Evolutionary conservation across 2,797 vertebrate genomes (phyloP), one percentile per base, ranked within the genome.

Genomic region (Iguana delicatissima): DNA sequence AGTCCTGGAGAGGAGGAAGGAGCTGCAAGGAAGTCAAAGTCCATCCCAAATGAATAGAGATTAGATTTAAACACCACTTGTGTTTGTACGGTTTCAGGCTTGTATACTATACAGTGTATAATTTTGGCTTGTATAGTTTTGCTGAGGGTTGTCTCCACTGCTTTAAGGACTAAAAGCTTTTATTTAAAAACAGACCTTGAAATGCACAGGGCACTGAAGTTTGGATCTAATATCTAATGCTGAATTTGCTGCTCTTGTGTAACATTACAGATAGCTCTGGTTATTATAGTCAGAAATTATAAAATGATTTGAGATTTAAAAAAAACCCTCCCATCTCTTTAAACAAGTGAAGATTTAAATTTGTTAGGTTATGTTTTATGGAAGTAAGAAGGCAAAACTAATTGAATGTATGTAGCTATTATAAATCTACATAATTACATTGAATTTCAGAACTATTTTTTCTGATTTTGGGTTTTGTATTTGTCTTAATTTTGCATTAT

Each of bases 401-500:
- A 85, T 67, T 55, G 52, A 42, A 89, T 77, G 42, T 50, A 72
- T 35, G 20, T 62, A 76, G 59, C 82, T 90, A 86, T 74, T 81
- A 80, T 18, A 50, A 67, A 86, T 86, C 22, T 82, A 38, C 10
- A 26, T 84, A 42, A 91, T 57, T 91, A 84, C 46, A 87, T 69
- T 20, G 18, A 87, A 35, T 76, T 29, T 76, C 46, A 89, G 42
- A 72, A 57, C 9, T 16, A 24, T 0, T 32, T 67, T 52, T 62
- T 59, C 77, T 82, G 18, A 12, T 74, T 89, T 86, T 22, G 57
- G 38, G 57, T 76, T 72, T 84, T 83, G 57, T 64, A 50, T 89
- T 69, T 52, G 80, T 59, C 59, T 73, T 20, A 6, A n/a, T 57
- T 32, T 74, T 88, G 50, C n/a, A 20, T 46, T 73, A 55, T 62